Percentiles rank a stretch among this genome's conserved stretches.
These are phyloP conservation scores for Brachionus plicatilis DNA, from an alignment of 1,140 invertebrate genomes.

Conservation along the genomic window DNA sequence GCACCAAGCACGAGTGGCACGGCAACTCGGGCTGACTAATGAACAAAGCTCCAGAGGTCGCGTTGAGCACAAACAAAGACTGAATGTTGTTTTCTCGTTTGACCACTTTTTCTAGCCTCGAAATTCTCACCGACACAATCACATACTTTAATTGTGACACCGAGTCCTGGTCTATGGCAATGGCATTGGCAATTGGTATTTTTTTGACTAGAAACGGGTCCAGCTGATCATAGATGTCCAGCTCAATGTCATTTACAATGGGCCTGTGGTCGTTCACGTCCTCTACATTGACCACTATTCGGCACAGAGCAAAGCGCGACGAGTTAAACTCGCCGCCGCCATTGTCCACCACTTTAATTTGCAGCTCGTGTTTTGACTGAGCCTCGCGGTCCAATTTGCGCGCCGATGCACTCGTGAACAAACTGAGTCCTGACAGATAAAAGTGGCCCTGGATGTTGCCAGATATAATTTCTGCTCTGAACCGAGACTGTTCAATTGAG, in stretches of 20 bases:
- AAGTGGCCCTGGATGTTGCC: constrained; percentile 23
- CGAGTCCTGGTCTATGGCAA: constrained; percentile 14
- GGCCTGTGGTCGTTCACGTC: constrained; percentile 31
- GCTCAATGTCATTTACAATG: constrained; percentile 38
- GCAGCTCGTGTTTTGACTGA: background rate
- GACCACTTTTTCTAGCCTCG: too few relatives aligned
- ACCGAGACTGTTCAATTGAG: background rate
- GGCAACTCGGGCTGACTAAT: background rate
- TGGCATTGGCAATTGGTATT: constrained; percentile 25
- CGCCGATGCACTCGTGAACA: background rate
- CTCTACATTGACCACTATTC: constrained; percentile 2
- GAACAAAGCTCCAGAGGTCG: background rate
- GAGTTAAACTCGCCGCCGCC: background rate
- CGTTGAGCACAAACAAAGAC: background rate
- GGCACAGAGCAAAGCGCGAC: constrained; percentile 6
- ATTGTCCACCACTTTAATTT: constrained; percentile 19
- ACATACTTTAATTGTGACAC: constrained; percentile 2
- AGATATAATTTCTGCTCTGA: background rate
- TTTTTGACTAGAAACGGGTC: background rate
- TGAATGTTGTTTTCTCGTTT: background rate
- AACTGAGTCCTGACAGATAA: background rate
- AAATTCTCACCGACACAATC: background rate
- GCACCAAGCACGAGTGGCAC: background rate
- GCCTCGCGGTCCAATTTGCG: constrained; percentile 25
- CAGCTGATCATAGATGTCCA: constrained; percentile 7